These are phyloP conservation scores for Gymnorhina tibicen DNA, from an alignment of 2,113 vertebrate species.

Conservation along the genomic window DNA sequence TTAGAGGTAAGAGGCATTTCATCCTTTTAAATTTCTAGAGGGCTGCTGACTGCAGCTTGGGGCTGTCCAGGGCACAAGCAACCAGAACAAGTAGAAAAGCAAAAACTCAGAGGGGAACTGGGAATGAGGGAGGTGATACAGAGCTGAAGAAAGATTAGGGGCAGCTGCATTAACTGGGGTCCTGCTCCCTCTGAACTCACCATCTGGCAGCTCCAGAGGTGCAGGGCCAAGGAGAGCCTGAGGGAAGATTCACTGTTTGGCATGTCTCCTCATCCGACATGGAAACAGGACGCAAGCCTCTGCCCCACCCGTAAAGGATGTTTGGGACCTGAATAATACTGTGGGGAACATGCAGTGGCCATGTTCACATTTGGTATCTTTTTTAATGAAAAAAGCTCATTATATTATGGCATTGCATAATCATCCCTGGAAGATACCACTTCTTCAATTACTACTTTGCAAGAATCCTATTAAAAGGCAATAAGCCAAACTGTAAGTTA, in stretches of 20 bases:
- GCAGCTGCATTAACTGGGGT: not conserved
- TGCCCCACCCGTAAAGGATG: not conserved
- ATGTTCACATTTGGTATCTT: not conserved
- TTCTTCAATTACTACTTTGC: not conserved
- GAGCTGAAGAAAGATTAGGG: not conserved
- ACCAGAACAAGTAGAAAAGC: not conserved
- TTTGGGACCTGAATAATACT: not conserved
- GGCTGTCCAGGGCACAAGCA: not conserved
- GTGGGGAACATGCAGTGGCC: not conserved
- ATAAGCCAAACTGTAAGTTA: not conserved
- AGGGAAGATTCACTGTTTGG: not conserved
- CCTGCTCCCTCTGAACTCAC: not conserved
- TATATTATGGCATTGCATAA: not conserved
- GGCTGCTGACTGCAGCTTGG: not conserved
- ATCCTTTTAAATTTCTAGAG: not conserved
- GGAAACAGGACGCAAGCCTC: not conserved
- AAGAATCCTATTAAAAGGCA: not conserved
- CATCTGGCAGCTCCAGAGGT: not conserved
- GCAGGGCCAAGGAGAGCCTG: rapidly evolving
- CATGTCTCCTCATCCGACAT: not conserved
- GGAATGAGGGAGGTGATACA: not conserved
- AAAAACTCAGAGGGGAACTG: not conserved
- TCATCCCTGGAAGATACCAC: not conserved
- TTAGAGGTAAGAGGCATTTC: not conserved
- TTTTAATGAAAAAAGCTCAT: not conserved